Percentiles rank a stretch among this genome's conserved stretches.
These are phyloP conservation scores for Drosophila erecta DNA, from an alignment of 1,140 invertebrate species.

Conservation along the genomic window DNA sequence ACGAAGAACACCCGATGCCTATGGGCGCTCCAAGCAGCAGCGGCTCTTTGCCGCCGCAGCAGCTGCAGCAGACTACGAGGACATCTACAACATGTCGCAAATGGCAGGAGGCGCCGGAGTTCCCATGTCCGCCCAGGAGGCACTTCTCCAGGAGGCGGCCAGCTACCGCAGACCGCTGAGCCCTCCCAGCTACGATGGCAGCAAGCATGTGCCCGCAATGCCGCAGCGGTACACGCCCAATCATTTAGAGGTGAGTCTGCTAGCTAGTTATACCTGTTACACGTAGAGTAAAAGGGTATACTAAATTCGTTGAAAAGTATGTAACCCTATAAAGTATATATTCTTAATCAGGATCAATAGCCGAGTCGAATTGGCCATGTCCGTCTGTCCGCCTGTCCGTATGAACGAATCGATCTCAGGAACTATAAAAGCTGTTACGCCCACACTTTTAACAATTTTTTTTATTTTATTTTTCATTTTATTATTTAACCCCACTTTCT, in stretches of 20 bases:
- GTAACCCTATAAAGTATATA: no score
- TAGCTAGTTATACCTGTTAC: no score
- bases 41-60: constrained; percentile 84
- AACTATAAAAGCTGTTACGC: no score
- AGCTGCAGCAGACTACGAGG: constrained; percentile 90
- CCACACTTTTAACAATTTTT: no score
- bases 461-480: no score
- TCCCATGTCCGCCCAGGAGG: constrained; percentile 64
- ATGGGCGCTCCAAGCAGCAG: constrained; percentile 88
- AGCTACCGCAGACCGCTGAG: constrained; percentile 84
- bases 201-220: constrained; percentile 79
- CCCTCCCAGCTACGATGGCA: constrained; percentile 84
- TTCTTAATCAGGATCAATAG: no score
- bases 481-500: no score
- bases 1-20: constrained; percentile 92
- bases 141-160: constrained; percentile 75
- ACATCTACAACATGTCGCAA: constrained; percentile 87
- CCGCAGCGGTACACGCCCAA: constrained; percentile 83
- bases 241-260: constrained; percentile 79
- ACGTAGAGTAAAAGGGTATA: no score
- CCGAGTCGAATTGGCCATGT: no score
- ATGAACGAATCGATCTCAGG: no score
- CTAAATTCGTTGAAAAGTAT: no score
- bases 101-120: constrained; percentile 36
- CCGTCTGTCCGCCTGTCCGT: no score